Conservation (phyloP, 2,888 invertebrate genomes). For the Idaea aversata region DNA sequence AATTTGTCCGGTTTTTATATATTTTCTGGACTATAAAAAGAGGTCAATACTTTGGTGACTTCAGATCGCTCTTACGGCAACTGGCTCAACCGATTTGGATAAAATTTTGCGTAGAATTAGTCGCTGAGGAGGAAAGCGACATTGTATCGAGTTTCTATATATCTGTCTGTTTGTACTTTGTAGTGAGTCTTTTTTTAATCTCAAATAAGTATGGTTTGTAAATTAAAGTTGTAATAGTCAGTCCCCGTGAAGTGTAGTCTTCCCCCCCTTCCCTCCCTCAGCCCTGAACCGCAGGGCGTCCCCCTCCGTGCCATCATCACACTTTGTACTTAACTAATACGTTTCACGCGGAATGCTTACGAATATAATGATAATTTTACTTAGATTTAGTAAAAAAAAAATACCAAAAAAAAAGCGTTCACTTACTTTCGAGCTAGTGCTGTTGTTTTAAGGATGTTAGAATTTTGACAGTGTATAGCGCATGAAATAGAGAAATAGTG, state of each 20-base stretch:
- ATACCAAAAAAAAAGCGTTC: conserved; percentile 56
- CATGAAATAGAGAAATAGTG: too few species aligned
- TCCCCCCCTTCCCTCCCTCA: conserved; percentile 9
- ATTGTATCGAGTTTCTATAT: too few species aligned
- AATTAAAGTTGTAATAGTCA: conserved; percentile 14
- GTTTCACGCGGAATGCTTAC: conserved; percentile 41
- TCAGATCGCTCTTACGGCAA: too few species aligned
- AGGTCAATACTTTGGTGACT: too few species aligned
- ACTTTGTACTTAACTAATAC: conserved; percentile 47
- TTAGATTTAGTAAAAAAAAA: conserved; percentile 45
- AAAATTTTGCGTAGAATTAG: too few species aligned
- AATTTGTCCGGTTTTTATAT: too few species aligned
- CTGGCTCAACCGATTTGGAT: too few species aligned
- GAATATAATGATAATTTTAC: conserved; percentile 29
- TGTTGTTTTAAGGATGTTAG: background rate
- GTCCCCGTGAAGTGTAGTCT: conserved; percentile 21
- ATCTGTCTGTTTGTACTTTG: too few species aligned
- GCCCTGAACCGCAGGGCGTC: conserved; percentile 17
- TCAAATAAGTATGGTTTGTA: conserved; percentile 11
- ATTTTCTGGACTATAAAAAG: too few species aligned
- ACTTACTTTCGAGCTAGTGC: conserved; percentile 49
- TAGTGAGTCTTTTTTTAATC: background rate
- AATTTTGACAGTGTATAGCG: background rate
- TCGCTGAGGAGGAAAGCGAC: too few species aligned
- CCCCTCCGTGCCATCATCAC: conserved; percentile 54